Evolutionary conservation across 2,797 vertebrate genomes (phyloP), one percentile per base, ranked within the genome.

Genomic region (Tapirus indicus): DNA sequence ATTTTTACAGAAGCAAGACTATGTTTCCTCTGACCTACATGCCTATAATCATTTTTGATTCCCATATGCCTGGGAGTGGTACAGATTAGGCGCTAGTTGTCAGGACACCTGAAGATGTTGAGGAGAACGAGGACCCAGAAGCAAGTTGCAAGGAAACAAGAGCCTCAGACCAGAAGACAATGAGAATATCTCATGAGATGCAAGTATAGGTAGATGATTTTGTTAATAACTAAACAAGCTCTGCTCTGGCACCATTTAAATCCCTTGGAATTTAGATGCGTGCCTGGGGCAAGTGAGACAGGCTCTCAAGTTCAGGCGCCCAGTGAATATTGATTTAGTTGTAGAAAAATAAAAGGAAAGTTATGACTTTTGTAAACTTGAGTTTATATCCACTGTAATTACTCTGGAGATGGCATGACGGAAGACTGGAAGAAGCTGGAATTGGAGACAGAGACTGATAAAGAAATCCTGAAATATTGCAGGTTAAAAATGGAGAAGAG

Each of bases 261-360:
- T 29, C 18, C 8, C 44, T 90, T 87, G 41, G 38, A 90, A 80
- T 85, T 85, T 78, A 68, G 18, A 56, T 85, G 29, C 5, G 78
- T 80, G 27, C n/a, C 41, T 85, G 27, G 14, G 21, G 10, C 14
- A 88, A 23, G 10, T 74, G 44, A 96, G 8, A 60, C 7, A 68
- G 44, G 8, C 25, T 74, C 44, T 94, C 25, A 93, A 79, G n/a
- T 74, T 91, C 32, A 91, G 80, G 12, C 78, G n/a, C 14, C 18
- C 44, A 91, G 6, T 83, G 56, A 12, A 68, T 93, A 68, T 80
- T 75, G 47, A 94, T 91, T 91, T 68, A 84, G 41, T 69, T 88
- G 5, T 88, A n/a, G n/a, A 88, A 82, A 89, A 69, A 41, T 75
- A 35, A 75, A 82, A 84, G 12, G 17, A 69, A 72, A 29, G 9